Base-by-base conservation (phyloP, 2,888 invertebrate genomes). In the Nycteola revayana region DNA sequence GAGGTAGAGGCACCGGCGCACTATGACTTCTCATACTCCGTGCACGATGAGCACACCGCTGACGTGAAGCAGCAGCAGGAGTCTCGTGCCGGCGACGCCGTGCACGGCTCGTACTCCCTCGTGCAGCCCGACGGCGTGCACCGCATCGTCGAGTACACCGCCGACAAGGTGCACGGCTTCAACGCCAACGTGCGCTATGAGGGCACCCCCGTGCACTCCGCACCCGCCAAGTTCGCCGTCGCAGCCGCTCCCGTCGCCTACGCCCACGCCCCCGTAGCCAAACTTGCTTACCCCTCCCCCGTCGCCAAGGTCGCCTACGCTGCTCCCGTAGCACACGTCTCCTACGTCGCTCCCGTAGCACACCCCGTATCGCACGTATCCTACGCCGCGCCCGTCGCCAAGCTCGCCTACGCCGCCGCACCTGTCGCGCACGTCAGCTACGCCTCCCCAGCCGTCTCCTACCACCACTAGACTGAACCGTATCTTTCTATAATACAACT, bases 31-130 rank as follows among this genome's bases (percentile, higher is more conserved):
- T 62, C 70, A 11, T 88, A 88, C 73, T 80, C 85, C 30, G 85
- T 89, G 28, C 81, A 85, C 39, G 89, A 89, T 48, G 51, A 62
- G 2, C 79, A 81, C 60, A 81, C 67, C 55, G 86, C 87, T 1
- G 89, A 89, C 60, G 64, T 86, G 50, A 89, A 89, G 64, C 71
- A 85, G 45, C 88, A 88, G 64, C 75, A 84, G 48, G 89, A 89
- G 49, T 58, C 69, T 32, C 87, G 88, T 45, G 52, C 65, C 43
- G 88, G 88, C 1, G 84, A 89, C 57, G 66, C 60, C 41, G 84
- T 89, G 20, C 84, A 83, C 24, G 88, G 89, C 40, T 83, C 77
- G 18, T 88, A 89, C 74, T 85, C 89, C 1, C 75, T 89, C 9
- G 69, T 89, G 22, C 88, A 89, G 38, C 86, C 87, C 39, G 89